Conservation (phyloP, 2,113 vertebrate species). For the Rhinolophus sinicus region DNA sequence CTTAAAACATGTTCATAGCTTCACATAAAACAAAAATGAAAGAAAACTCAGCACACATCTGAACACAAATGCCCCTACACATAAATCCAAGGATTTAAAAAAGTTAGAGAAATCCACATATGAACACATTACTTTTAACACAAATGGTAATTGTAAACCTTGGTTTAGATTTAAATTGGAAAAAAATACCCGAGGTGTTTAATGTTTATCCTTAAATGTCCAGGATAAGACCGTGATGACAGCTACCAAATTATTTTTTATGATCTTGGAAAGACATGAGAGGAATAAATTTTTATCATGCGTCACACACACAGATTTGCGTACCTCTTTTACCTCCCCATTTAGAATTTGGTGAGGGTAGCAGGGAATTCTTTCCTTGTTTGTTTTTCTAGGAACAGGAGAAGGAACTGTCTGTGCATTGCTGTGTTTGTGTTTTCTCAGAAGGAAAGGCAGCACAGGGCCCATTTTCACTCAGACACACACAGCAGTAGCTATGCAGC, state of each 20-base stretch:
- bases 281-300: conserved; percentile 66
- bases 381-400: conserved; percentile 64
- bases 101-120: conserved; percentile 34
- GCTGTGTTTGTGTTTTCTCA: conserved; percentile 30
- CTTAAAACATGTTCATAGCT: neutral
- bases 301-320: conserved; percentile 38
- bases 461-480: neutral
- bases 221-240: conserved; percentile 65
- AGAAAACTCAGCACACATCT: neutral
- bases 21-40: neutral
- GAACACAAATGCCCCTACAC: neutral
- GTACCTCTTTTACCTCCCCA: neutral
- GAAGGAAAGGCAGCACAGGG: neutral
- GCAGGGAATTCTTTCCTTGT: conserved; percentile 28
- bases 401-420: conserved; percentile 62
- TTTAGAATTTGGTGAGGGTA: conserved; percentile 49
- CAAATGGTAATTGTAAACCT: conserved; percentile 57
- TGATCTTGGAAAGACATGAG: conserved; percentile 60
- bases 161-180: conserved; percentile 59
- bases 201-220: conserved; percentile 56
- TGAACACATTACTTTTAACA: conserved; percentile 56
- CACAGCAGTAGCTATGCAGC: neutral
- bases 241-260: conserved; percentile 69
- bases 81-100: conserved; percentile 33
- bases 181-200: conserved; percentile 65